phyloP scores from a whole-genome alignment of 1,140 invertebrate species.

The Caerostris extrusa region DNA sequence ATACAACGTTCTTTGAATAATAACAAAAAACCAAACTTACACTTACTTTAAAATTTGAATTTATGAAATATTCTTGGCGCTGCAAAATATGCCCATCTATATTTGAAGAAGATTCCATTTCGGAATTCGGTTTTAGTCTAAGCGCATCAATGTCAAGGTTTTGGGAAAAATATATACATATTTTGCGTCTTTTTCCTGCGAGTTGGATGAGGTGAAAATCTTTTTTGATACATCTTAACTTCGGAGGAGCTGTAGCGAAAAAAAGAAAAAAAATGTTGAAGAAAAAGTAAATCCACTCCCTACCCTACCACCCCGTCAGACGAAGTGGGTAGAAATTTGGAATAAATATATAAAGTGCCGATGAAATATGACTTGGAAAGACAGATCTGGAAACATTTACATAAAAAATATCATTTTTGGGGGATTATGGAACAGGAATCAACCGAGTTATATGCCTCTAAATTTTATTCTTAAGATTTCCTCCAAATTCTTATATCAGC shows the following conservation, averaged over 20 bases:
- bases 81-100: conserved; percentile 21
- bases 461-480: not conserved
- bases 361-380: conserved; percentile 25
- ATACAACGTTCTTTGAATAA: too few relatives aligned
- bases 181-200: not conserved
- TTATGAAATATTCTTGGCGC: not conserved
- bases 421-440: not conserved
- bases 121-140: conserved; percentile 5
- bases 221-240: conserved; percentile 1
- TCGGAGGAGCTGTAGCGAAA: not conserved
- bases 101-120: conserved; percentile 32
- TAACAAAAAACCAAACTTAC: too few relatives aligned
- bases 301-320: not conserved
- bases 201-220: not conserved
- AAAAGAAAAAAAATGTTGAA: not conserved
- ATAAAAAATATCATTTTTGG: not conserved
- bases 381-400: conserved; percentile 15
- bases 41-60: not conserved
- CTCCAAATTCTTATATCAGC: not conserved
- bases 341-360: conserved; percentile 7
- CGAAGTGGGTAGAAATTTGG: conserved; percentile 11
- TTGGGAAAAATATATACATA: not conserved
- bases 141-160: conserved; percentile 22
- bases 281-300: too few relatives aligned
- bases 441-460: not conserved